Evolutionary conservation across 2,797 vertebrate genomes (phyloP).

Genomic region (Alcedo quadribrachys): DNA sequence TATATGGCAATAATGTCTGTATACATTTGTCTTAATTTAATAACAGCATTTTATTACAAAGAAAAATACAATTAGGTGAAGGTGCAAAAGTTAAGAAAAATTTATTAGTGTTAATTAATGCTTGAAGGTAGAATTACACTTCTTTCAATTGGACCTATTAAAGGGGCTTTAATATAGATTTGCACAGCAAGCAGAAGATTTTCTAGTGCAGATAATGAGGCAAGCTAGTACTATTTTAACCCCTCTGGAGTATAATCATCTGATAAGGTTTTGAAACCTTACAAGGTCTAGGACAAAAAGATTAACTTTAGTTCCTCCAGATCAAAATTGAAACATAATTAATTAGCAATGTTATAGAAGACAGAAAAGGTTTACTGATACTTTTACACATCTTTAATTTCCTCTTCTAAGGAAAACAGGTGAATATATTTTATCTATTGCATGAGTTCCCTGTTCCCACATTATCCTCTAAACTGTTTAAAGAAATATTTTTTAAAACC

Average conservation of each 20-base stretch:
- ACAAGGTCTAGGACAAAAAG: slow-evolving; percentile 88
- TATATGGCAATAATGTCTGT: neutral
- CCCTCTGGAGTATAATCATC: slow-evolving; percentile 81
- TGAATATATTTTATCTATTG: neutral
- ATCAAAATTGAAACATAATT: slow-evolving; percentile 68
- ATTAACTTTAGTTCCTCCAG: slow-evolving; percentile 79
- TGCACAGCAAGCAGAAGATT: slow-evolving; percentile 82
- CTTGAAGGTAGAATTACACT: slow-evolving; percentile 65
- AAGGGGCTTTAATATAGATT: slow-evolving; percentile 88
- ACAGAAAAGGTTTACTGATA: slow-evolving; percentile 47
- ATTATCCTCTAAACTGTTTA: neutral
- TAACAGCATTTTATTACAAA: slow-evolving; percentile 22
- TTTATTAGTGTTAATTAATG: slow-evolving; percentile 57
- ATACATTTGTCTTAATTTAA: slow-evolving; percentile 48
- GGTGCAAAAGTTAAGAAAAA: slow-evolving; percentile 48
- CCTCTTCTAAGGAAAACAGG: neutral
- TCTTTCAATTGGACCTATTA: slow-evolving; percentile 79
- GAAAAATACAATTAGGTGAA: slow-evolving; percentile 20
- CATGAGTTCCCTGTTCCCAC: neutral
- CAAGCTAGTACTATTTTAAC: slow-evolving; percentile 87
- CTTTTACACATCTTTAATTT: slow-evolving; percentile 16
- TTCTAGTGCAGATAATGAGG: slow-evolving; percentile 89
- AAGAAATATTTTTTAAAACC: neutral
- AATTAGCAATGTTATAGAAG: slow-evolving; percentile 52
- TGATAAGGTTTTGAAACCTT: slow-evolving; percentile 80